Evolutionary conservation across 2,113 vertebrate species (phyloP).

Genomic region (Sisor rabdophorus): DNA sequence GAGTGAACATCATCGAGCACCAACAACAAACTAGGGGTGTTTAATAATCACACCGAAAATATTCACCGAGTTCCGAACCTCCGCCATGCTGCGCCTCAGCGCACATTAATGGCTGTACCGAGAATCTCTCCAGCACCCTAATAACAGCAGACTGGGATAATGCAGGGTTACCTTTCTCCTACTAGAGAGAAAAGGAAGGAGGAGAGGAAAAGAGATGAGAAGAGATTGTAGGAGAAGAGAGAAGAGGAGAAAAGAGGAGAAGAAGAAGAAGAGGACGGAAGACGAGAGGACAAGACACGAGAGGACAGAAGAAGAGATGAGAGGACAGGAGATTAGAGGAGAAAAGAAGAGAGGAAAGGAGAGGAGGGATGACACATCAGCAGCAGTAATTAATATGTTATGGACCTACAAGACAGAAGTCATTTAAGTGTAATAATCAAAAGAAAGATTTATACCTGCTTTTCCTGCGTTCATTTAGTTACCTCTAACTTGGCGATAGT

Average conservation of each 20-base stretch:
- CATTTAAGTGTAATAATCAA: neutral
- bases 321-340: too few relatives aligned
- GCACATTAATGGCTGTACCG: constrained; percentile 1
- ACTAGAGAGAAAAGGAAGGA: neutral
- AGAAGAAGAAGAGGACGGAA: too few relatives aligned
- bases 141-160: too few relatives aligned
- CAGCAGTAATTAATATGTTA: neutral
- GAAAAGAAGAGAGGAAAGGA: neutral
- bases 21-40: neutral
- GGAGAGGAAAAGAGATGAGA: neutral
- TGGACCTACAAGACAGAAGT: neutral
- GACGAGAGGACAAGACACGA: too few relatives aligned
- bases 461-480: neutral
- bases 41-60: neutral
- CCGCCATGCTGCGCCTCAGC: neutral
- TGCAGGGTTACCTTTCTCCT: too few relatives aligned
- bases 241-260: too few relatives aligned
- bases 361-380: neutral
- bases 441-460: neutral
- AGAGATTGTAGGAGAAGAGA: too few relatives aligned
- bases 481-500: too few relatives aligned
- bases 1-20: neutral
- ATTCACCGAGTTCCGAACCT: neutral
- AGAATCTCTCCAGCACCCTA: neutral
- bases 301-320: too few relatives aligned